Conservation (phyloP, 2,113 vertebrate genomes). For the Heteronetta atricapilla region DNA sequence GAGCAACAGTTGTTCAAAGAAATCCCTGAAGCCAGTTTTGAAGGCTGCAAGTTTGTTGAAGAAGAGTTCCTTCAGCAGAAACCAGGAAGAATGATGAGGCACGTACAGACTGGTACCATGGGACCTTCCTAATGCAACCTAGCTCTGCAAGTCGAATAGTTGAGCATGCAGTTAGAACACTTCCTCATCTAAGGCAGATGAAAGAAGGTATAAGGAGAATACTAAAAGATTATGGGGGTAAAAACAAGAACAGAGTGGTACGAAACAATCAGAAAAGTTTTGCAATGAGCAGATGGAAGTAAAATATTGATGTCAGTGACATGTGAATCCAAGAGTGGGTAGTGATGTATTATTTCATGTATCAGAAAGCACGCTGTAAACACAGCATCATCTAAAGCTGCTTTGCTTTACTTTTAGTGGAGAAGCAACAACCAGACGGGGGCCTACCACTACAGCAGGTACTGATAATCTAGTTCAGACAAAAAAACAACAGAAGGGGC, state of each 20-base stretch:
- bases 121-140: not conserved
- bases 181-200: not conserved
- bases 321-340: accelerated
- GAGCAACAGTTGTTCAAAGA: not conserved
- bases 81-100: not conserved
- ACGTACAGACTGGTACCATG: not conserved
- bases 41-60: not conserved
- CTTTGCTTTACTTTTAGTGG: not conserved
- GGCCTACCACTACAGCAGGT: not conserved
- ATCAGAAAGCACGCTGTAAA: not conserved
- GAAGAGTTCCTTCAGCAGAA: not conserved
- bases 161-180: not conserved
- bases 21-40: not conserved
- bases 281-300: accelerated
- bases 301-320: accelerated
- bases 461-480: not conserved
- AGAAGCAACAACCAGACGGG: not conserved
- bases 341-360: accelerated
- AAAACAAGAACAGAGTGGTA: not conserved
- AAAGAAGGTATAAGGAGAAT: not conserved
- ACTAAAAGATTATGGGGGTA: not conserved
- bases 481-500: not conserved
- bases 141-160: not conserved
- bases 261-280: not conserved
- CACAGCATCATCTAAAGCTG: not conserved